Evolutionary conservation across 2,113 vertebrate genomes (phyloP), one percentile per base, ranked within the genome.

Genomic region (Daphoenositta chrysoptera): DNA sequence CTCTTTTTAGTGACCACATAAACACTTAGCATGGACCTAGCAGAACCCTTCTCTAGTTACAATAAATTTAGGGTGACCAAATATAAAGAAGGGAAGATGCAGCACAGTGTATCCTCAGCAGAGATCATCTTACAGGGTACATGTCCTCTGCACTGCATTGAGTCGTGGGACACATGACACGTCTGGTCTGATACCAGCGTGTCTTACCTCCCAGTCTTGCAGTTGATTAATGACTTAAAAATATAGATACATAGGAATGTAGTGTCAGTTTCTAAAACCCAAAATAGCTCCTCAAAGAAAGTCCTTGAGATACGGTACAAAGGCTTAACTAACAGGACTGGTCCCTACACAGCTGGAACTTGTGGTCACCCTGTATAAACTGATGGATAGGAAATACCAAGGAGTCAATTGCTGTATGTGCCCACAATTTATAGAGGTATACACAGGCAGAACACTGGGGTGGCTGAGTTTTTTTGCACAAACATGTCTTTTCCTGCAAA

Each of bases 1-100:
- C 21, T 87, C 63, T 80, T 79, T 94, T 94, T 78, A 89, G 76
- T 91, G 87, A 68, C 95, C 89, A 84, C 89, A 87, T 94, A 84
- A 94, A 91, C 86, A 92, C 73, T 97, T 83, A 82, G 37, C 60
- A 68, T 81, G 70, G 68, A 71, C 76, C 78, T 85, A 76, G 57
- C 91, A 93, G 51, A 87, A 53, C 53, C 10, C 28, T 92, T 91
- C 83, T 96, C 65, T 87, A 82, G 72, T 89, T 95, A 94, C 87
- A 57, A 37, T 83, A 97, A 89, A 91, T 95, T 82, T 84, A 97
- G 78, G 35, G 13, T 85, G 65, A 71, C 57, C 81, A 79, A 93
- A 94, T 91, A 84, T 61, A 89, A 93, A 91, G 65, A 80, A 83
- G 60, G 42, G 68, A 84, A 57, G 50, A 83, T 81, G 54, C 75